Conservation (phyloP, 2,888 invertebrate species). For the Leptopterna dolabrata region DNA sequence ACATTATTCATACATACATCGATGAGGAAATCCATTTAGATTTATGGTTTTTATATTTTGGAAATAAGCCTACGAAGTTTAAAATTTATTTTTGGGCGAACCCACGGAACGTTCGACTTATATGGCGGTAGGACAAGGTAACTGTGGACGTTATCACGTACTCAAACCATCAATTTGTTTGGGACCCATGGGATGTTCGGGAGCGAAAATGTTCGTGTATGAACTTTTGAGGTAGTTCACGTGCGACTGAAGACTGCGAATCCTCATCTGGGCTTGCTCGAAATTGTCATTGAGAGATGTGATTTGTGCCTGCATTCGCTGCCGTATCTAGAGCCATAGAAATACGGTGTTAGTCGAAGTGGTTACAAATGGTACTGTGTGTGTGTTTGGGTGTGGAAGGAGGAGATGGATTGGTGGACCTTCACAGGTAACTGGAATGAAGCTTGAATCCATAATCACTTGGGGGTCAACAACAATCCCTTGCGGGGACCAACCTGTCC, state of each 20-base stretch:
- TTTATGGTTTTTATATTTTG: background rate
- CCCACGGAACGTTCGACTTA: background rate
- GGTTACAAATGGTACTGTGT: background rate
- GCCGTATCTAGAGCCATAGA: conserved; percentile 70
- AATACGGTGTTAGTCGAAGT: background rate
- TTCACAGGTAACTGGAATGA: no score
- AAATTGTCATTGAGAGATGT: conserved; percentile 76
- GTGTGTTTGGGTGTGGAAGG: no score
- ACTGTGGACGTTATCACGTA: conserved; percentile 18
- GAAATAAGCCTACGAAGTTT: background rate
- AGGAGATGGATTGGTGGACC: no score
- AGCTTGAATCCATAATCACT: no score
- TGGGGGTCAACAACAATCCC: no score
- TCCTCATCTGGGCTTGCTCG: conserved; percentile 71
- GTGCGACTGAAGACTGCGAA: conserved; percentile 61
- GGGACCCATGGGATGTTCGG: conserved; percentile 28
- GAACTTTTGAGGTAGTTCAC: conserved; percentile 61
- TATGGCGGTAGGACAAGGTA: background rate
- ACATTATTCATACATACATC: no score
- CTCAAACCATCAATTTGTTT: conserved; percentile 43
- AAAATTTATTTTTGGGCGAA: background rate
- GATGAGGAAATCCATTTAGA: background rate
- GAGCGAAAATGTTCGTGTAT: conserved; percentile 58
- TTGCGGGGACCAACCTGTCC: no score
- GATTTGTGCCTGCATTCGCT: conserved; percentile 77